Evolutionary conservation across 1,140 invertebrate species (phyloP), one percentile per base, ranked within the genome.

Genomic region (Brachionus koreanus): DNA sequence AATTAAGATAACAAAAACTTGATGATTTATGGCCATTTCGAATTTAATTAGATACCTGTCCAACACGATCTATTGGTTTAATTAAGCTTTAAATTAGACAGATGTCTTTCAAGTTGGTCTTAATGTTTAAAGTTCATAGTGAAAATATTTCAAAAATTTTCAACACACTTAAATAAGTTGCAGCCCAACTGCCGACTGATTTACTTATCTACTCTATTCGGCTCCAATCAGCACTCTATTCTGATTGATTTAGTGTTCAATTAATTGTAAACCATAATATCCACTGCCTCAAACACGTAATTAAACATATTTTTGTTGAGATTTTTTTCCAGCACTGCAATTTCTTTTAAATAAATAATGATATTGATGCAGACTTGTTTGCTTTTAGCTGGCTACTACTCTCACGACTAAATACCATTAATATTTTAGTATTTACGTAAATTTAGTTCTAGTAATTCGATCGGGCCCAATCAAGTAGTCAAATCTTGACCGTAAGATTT

Each of bases 371-470:
- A 57, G 49, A 57, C 49, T 57, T 57, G 49, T 57, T 57, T 57
- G 49, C 16, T 57, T 23, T 19, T 23, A 57, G 19, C 49, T 57
- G 19, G 49, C 16, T 19, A 29, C 3, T 29, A 3, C 49, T 57
- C 49, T 57, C 49, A 57, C 16, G 49, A 57, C 49, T 57, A 57
- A 57, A 57, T 57, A 57, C 49, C 49, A 57, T 57, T 23, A 57
- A 57, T 57, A 23, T 57, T 57, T 57, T 57, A 57, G 49, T 57
- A 57, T 57, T 57, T 57, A 57, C 49, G 49, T 57, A 57, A 57
- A 57, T 57, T 57, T 57, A 13, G 16, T 57, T 57, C 49, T 57
- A 7, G 49, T 19, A 57, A 57, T 57, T 9, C 16, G 49, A 57
- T 57, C 49, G 49, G n/a, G 5, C n/a, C 49, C 9, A 57, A 23